Conservation (phyloP, 2,888 invertebrate species). For the Troglohyphantes excavatus region DNA sequence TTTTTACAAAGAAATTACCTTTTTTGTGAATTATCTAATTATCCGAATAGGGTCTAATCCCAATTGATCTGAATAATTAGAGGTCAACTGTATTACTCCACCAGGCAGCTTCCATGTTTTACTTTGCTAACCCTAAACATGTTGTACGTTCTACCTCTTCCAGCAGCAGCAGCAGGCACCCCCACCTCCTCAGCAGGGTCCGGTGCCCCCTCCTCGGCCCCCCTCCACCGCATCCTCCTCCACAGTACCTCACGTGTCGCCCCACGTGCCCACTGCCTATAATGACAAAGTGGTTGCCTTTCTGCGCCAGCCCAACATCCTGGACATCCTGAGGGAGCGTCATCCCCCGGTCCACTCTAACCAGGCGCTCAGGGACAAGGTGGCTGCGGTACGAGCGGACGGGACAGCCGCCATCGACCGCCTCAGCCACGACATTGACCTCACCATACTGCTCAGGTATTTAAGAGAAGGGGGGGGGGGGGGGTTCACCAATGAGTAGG, state of each 20-base stretch:
- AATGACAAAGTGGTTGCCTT: constrained; percentile 98
- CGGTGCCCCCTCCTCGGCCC: constrained; percentile 80
- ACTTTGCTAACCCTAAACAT: too few relatives aligned
- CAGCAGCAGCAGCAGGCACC: constrained; percentile 4
- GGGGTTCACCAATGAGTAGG: too few relatives aligned
- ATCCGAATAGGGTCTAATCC: too few relatives aligned
- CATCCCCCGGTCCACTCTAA: constrained; percentile 88
- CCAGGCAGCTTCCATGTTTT: too few relatives aligned
- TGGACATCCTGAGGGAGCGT: constrained; percentile 93
- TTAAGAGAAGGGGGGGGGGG: too few relatives aligned
- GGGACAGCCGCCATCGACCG: constrained; percentile 92
- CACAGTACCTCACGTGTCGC: constrained; percentile 80
- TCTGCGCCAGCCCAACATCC: constrained; percentile 95
- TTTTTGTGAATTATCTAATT: too few relatives aligned
- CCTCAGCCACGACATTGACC: constrained; percentile 94
- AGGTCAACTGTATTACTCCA: not conserved
- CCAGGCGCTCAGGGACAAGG: constrained; percentile 91
- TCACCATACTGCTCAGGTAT: constrained; percentile 92
- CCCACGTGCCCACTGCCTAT: constrained; percentile 92
- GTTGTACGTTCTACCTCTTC: not conserved
- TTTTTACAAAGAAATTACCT: too few relatives aligned
- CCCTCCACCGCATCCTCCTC: constrained; percentile 79
- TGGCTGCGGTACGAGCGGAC: constrained; percentile 92
- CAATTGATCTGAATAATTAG: too few relatives aligned
- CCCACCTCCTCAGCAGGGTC: constrained; percentile 66